Percentiles rank a stretch among this genome's conserved stretches.
Evolutionary conservation across 2,797 vertebrate genomes (phyloP).

Genomic region (Falco berigora): DNA sequence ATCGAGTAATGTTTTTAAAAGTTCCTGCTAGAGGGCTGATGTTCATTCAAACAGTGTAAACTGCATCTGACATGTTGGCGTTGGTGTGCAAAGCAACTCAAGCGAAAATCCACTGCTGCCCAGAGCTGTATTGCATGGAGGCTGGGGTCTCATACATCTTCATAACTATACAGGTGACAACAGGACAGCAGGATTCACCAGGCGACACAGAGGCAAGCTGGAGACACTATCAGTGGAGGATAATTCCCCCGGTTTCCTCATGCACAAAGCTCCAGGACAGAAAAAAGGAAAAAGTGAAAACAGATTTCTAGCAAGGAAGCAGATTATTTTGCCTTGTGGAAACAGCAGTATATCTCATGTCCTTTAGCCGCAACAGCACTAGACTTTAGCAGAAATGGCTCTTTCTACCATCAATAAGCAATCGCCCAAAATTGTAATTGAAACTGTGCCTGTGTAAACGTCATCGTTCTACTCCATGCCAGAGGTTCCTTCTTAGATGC

Average conservation of each 20-base stretch:
- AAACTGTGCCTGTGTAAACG: not conserved
- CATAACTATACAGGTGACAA: slow-evolving; percentile 52
- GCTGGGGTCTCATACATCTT: slow-evolving; percentile 55
- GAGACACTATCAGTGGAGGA: not conserved
- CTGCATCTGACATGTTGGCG: slow-evolving; percentile 54
- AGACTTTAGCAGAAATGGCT: not conserved
- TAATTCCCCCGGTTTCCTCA: not conserved
- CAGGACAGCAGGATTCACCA: not conserved
- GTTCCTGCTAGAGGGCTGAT: slow-evolving; percentile 58
- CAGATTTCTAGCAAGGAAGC: not conserved
- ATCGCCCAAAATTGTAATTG: not conserved
- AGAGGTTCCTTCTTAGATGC: not conserved
- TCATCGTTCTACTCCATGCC: not conserved
- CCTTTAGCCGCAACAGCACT: not conserved
- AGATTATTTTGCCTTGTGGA: not conserved
- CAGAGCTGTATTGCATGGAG: slow-evolving; percentile 33
- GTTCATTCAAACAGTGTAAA: slow-evolving; percentile 64
- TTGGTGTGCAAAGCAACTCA: slow-evolving; percentile 38
- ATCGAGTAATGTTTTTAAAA: slow-evolving; percentile 40
- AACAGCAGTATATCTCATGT: not conserved
- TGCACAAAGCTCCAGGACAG: not conserved
- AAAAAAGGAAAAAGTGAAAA: not conserved
- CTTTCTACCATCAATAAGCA: not conserved
- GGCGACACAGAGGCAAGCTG: not conserved
- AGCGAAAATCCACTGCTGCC: slow-evolving; percentile 53